phyloP scores from a whole-genome alignment of 1,140 invertebrate species.

The Rhopalosiphum padi region DNA sequence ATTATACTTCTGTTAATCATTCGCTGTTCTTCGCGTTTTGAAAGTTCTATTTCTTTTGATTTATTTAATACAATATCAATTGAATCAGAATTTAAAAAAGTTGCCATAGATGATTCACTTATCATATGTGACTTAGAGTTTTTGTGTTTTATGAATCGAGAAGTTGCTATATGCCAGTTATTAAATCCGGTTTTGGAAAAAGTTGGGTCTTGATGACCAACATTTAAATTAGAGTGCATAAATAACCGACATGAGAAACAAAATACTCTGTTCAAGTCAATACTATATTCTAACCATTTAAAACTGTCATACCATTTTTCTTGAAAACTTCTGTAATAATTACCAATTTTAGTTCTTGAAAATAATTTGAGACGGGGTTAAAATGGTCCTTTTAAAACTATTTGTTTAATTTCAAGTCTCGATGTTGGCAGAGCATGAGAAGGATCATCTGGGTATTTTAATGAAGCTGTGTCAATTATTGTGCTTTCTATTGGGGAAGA shows the following conservation, averaged over 20 bases:
- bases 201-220: background rate
- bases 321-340: background rate
- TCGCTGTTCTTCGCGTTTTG: background rate
- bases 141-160: background rate
- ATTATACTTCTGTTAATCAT: background rate
- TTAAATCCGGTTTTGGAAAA: slow-evolving; percentile 6
- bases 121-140: background rate
- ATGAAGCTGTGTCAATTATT: no score
- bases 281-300: background rate
- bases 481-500: no score
- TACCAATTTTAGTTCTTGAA: background rate
- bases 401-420: background rate
- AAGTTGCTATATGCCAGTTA: background rate
- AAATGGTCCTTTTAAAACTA: background rate
- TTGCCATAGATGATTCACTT: background rate
- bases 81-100: background rate
- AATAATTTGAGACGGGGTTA: background rate
- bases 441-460: no score
- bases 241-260: background rate
- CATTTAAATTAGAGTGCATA: background rate
- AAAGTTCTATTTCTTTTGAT: background rate
- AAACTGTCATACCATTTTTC: background rate
- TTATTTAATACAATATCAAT: background rate
- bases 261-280: background rate
- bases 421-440: no score